Conservation (phyloP, 2,113 vertebrate genomes). For the Columba livia region DNA sequence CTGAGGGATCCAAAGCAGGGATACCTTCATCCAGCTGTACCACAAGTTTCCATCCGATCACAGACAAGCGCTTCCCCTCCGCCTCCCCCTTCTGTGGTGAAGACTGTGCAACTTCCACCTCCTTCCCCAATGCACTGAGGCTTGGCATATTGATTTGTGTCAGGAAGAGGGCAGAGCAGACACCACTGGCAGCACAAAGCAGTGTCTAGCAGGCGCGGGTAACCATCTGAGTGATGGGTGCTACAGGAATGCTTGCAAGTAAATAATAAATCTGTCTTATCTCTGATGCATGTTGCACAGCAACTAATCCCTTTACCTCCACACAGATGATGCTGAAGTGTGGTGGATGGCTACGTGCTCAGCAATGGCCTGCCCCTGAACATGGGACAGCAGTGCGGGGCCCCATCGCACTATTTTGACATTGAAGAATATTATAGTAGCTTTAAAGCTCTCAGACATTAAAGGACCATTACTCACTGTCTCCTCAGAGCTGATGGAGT, state of each 20-base stretch:
- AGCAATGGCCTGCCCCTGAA: rapidly evolving
- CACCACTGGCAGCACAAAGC: background rate
- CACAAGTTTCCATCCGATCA: rapidly evolving
- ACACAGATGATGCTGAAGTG: background rate
- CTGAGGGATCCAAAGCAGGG: background rate
- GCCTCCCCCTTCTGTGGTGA: background rate
- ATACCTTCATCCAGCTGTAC: rapidly evolving
- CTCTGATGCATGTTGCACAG: background rate
- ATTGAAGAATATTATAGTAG: constrained; percentile 52
- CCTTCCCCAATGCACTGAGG: background rate
- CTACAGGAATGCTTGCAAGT: rapidly evolving
- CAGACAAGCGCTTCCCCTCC: background rate
- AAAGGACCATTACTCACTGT: constrained; percentile 62
- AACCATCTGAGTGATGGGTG: background rate
- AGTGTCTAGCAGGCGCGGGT: rapidly evolving
- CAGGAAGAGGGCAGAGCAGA: background rate
- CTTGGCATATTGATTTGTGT: background rate
- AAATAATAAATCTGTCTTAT: constrained; percentile 37
- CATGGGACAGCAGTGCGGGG: rapidly evolving
- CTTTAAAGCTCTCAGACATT: constrained; percentile 51
- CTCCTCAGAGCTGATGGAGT: constrained; percentile 46
- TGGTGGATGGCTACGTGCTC: background rate
- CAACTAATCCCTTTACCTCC: background rate
- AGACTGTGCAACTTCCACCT: background rate
- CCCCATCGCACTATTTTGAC: background rate